Conservation (phyloP, 2,888 invertebrate genomes). For the Nomada lathburiana region DNA sequence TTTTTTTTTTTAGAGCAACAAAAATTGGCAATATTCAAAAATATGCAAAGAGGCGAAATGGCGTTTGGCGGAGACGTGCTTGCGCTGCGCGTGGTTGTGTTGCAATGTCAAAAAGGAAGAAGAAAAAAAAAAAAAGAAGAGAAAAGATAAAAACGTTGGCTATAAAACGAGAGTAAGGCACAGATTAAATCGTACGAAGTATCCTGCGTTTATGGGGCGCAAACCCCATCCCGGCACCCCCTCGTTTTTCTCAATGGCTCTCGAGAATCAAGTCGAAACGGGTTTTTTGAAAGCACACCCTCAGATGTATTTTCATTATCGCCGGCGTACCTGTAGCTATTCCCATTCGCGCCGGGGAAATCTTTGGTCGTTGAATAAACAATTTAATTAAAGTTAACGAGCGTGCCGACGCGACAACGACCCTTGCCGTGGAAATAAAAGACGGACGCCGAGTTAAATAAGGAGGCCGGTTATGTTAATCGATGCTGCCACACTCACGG, state of each 20-base stretch:
- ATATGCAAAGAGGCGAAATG: neutral
- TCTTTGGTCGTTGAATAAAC: slow-evolving; percentile 69
- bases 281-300: slow-evolving; percentile 37
- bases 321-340: slow-evolving; percentile 50
- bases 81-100: neutral
- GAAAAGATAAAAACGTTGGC: no score
- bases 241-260: slow-evolving; percentile 30
- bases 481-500: neutral
- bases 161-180: neutral
- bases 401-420: slow-evolving; percentile 46
- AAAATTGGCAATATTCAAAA: slow-evolving; percentile 36
- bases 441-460: neutral
- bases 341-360: slow-evolving; percentile 27
- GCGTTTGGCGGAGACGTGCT: neutral
- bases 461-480: neutral
- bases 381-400: slow-evolving; percentile 75
- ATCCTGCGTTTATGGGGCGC: slow-evolving; percentile 28
- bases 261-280: slow-evolving; percentile 27
- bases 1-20: slow-evolving; percentile 12
- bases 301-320: slow-evolving; percentile 68
- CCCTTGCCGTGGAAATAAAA: slow-evolving; percentile 4
- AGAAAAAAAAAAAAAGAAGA: no score
- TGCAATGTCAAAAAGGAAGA: neutral
- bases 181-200: slow-evolving; percentile 29
- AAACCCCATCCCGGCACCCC: slow-evolving; percentile 15